A percentile compares a stretch with the other conserved stretches of the same genome.
phyloP scores from a whole-genome alignment of 2,113 vertebrate species.

The Cynocephalus volans region DNA sequence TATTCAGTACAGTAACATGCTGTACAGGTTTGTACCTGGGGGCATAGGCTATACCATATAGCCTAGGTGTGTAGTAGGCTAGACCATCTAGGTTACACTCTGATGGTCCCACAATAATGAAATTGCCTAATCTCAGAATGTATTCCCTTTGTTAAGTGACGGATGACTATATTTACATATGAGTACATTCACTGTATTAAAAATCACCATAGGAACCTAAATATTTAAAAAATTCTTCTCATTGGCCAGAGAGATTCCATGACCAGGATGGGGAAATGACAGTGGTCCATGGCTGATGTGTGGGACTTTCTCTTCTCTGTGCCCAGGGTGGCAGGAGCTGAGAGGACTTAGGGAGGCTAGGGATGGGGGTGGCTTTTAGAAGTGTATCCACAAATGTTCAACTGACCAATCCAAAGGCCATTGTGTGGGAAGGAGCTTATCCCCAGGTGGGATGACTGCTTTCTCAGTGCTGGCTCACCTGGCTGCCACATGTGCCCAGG shows the following conservation, averaged over 20 bases:
- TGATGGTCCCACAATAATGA: too few relatives aligned
- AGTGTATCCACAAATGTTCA: neutral
- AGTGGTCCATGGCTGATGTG: neutral
- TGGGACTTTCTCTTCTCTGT: neutral
- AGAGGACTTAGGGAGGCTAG: neutral
- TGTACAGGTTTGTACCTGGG: too few relatives aligned
- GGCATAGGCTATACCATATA: too few relatives aligned
- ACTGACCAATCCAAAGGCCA: neutral
- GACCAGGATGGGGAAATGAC: neutral
- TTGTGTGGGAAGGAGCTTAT: neutral
- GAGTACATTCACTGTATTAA: neutral
- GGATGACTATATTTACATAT: neutral
- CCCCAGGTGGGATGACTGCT: neutral
- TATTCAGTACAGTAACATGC: too few relatives aligned
- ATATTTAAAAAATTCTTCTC: neutral
- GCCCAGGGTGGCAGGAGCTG: neutral
- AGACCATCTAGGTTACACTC: too few relatives aligned
- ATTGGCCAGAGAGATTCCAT: neutral
- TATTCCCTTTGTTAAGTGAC: too few relatives aligned
- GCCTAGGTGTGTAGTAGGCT: too few relatives aligned
- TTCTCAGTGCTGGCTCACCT: slow-evolving; percentile 85
- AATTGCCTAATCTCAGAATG: too few relatives aligned
- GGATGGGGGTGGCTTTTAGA: neutral
- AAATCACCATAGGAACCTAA: neutral
- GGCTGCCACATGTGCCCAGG: slow-evolving; percentile 86